Base-by-base conservation (phyloP, 92 coral and sea anemone species). In the Diadumene lineata region DNA sequence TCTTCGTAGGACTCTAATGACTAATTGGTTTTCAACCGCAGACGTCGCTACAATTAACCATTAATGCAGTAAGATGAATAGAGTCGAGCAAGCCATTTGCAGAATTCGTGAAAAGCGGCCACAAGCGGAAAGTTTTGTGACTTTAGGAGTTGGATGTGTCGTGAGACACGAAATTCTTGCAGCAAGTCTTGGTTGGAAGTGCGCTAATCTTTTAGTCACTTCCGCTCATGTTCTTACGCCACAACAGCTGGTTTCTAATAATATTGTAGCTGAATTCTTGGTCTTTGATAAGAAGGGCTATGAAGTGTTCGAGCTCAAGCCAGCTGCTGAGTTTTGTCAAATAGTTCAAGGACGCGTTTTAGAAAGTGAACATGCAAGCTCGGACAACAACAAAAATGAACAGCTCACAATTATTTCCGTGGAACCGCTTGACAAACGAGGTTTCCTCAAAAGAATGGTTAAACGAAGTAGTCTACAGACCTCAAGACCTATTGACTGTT, bases 371-470 rank as follows among this genome's bases (percentile, higher is more conserved):
- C 67, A 58, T 15, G 68, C 74, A 60, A 30, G 73, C 57, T n/a
- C 19, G 8, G 30, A 43, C 43, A 58, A 75, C 60, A 63, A 68
- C 32, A 68, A 76, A 76, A 80, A 75, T 73, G 44, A 75, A 15
- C 77, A 70, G 34, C 76, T 91, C 64, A 91, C 86, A 43, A 76
- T 86, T 9, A 13, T 91, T 13, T 91, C 92, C 23, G 92, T 82
- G 11, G 97, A 91, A 53, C 83, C 81, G 13, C 87, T 87, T 1
- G 92, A 87, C 68, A 91, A 91, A 53, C 88, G 97, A 46, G 92
- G 92, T 11, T 91, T 91, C 70, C 86, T 91, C 13, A 91, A 87
- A 81, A 81, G 86, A 70, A 91, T 91, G 92, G 92, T 84, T 50
- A 91, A 91, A 82, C 87, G 79, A 79, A 89, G 92, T 31, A 87